Base-by-base conservation (phyloP, 2,888 invertebrate species). In the Imbricaverruca yamaguchii region DNA sequence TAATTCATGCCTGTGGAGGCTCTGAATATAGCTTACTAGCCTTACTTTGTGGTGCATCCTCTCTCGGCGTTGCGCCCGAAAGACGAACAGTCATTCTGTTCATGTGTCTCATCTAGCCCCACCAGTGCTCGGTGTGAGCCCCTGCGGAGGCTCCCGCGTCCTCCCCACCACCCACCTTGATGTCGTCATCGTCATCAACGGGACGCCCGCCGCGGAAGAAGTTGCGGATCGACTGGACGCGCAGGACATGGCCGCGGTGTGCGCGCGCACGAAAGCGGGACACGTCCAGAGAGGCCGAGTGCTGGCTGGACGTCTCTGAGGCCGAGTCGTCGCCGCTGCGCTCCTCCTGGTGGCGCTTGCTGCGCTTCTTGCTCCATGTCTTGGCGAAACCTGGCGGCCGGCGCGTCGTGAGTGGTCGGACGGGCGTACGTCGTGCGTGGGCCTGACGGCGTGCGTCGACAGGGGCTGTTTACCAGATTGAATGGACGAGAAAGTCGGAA, bases 351-450 rank as follows among this genome's bases (percentile, higher is more conserved):
- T 39, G 69, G 3, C 69, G 69, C 13, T 23, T 23, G 69, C 39
- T 69, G 12, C 69, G 69, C 69, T 69, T 69, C 39, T 69, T 69
- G 69, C 69, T 69, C 69, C 69, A 69, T 12, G 69, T 69, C 23
- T 69, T 69, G n/a, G 69, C 69, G 15, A 69, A 69, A 39, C 69
- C 69, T 69, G 69, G 9, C 39, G 69, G 21, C 23, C 13, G 23
- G 67, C 39, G 1, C 39, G 39, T 39, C 39, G 39, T 39, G 39
- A 39, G 39, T 39, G 39, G 39, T 39, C 39, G 4, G 39, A 4
- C 39, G 39, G 39, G 39, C 39, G 39, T 4, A 4, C 39, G 39
- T 39, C 39, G 39, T 39, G 39, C 39, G 39, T 39, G 39, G 2
- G 39, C 2, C 39, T 39, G 39, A 39, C 4, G 39, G 39, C 39